A percentile compares a stretch with the other conserved stretches of the same genome.
phyloP scores from a whole-genome alignment of 2,113 vertebrate genomes.

The Corydoras maculifer region DNA sequence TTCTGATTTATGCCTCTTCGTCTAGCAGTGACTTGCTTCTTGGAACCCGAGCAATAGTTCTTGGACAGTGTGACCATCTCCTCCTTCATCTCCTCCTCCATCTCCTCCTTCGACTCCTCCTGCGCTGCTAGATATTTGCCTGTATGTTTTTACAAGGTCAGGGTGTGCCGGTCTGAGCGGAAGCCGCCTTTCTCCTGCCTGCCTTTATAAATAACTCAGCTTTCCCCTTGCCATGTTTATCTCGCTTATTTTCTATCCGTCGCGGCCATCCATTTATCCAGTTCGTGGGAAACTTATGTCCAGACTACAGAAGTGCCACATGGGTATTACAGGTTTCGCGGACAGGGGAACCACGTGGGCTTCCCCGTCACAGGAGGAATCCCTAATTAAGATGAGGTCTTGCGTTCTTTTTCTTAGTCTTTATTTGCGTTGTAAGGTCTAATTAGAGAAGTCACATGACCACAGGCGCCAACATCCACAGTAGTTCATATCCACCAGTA shows the following conservation, averaged over 20 bases:
- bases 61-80: constrained; percentile 15
- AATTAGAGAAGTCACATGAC: constrained; percentile 31
- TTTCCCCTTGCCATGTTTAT: constrained; percentile 24
- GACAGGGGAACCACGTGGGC: constrained; percentile 23
- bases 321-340: constrained; percentile 22
- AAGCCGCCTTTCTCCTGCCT: constrained; percentile 22
- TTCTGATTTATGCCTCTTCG: constrained; percentile 44
- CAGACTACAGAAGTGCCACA: constrained; percentile 9
- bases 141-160: constrained; percentile 26
- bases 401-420: constrained; percentile 2
- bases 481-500: no score
- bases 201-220: constrained; percentile 33
- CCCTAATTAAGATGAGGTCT: constrained; percentile 31
- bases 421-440: constrained; percentile 1
- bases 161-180: constrained; percentile 35
- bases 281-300: not conserved
- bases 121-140: constrained; percentile 10
- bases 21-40: constrained; percentile 8
- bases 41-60: constrained; percentile 26
- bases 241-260: no score
- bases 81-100: no score
- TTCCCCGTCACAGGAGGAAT: constrained; percentile 24
- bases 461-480: not conserved
- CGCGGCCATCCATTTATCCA: no score
- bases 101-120: not conserved